These are phyloP conservation scores for Piprites chloris DNA, from an alignment of 2,113 vertebrate species.

Conservation along the genomic window DNA sequence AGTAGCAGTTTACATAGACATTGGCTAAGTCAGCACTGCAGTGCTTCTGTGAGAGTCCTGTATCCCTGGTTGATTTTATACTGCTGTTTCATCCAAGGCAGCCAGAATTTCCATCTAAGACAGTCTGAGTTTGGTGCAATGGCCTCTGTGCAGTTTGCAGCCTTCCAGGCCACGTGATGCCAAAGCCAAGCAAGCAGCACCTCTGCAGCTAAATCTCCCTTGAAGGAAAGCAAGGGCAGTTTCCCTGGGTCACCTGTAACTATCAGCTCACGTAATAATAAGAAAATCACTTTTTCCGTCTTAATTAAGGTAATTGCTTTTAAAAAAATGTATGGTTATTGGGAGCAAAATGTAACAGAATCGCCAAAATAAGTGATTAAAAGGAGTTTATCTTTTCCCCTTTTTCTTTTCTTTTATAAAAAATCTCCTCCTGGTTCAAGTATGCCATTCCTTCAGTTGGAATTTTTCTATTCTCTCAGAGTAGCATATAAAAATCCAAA, in stretches of 20 bases:
- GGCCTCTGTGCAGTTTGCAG: neutral
- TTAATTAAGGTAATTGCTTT: neutral
- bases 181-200: neutral
- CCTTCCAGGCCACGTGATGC: neutral
- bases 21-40: neutral
- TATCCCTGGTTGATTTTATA: neutral
- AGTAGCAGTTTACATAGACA: neutral
- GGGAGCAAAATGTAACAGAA: neutral
- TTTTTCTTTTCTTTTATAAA: too few relatives aligned
- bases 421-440: neutral
- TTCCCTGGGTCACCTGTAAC: neutral
- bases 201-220: accelerated
- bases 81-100: neutral
- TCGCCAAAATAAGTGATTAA: neutral
- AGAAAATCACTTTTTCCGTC: neutral
- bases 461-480: neutral
- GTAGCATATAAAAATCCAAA: neutral
- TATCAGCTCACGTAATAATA: neutral
- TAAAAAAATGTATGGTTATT: neutral
- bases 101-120: neutral
- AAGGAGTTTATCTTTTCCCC: neutral
- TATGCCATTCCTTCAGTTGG: neutral
- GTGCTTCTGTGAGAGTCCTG: neutral
- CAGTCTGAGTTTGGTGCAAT: accelerated
- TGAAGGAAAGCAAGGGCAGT: neutral